These are phyloP conservation scores for Epicauta chinensis DNA, from an alignment of 1,140 invertebrate species.

Conservation along the genomic window DNA sequence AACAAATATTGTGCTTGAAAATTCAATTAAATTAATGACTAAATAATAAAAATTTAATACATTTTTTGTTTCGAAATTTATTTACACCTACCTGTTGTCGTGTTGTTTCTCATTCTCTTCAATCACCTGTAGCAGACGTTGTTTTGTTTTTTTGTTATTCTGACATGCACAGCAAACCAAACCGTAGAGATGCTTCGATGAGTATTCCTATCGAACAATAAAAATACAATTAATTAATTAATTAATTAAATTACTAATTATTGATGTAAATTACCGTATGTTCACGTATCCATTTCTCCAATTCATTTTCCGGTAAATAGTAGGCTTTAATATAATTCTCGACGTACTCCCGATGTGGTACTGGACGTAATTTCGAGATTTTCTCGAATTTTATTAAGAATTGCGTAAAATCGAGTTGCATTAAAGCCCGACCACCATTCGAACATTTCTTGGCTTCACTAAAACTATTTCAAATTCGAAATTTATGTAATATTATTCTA, in stretches of 20 bases:
- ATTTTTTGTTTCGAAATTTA: no score
- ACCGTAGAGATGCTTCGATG: constrained; percentile 75
- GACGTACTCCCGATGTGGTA: constrained; percentile 85
- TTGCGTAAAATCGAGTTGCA: constrained; percentile 97
- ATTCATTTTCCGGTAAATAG: constrained; percentile 80
- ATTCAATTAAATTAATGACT: no score
- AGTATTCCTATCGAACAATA: constrained; percentile 67
- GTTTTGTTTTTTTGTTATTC: constrained; percentile 79
- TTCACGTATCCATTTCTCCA: constrained; percentile 84
- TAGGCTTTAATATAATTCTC: constrained; percentile 95
- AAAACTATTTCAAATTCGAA: constrained; percentile 56
- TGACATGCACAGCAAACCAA: constrained; percentile 82
- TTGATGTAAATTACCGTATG: constrained; percentile 71
- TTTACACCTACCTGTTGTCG: constrained; percentile 5
- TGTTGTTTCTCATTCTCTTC: constrained; percentile 51
- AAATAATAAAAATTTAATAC: no score
- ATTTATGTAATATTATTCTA: constrained; percentile 14
- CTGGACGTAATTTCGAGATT: constrained; percentile 71
- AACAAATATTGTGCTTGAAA: no score
- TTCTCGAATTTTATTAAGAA: constrained; percentile 86
- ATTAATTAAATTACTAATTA: neutral
- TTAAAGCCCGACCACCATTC: constrained; percentile 89
- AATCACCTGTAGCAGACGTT: constrained; percentile 65
- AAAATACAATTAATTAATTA: neutral
- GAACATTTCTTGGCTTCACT: constrained; percentile 90